Percentiles rank a stretch among this genome's conserved stretches.
These are phyloP conservation scores for Hetaerina americana DNA, from an alignment of 1,140 invertebrate species.

Conservation along the genomic window DNA sequence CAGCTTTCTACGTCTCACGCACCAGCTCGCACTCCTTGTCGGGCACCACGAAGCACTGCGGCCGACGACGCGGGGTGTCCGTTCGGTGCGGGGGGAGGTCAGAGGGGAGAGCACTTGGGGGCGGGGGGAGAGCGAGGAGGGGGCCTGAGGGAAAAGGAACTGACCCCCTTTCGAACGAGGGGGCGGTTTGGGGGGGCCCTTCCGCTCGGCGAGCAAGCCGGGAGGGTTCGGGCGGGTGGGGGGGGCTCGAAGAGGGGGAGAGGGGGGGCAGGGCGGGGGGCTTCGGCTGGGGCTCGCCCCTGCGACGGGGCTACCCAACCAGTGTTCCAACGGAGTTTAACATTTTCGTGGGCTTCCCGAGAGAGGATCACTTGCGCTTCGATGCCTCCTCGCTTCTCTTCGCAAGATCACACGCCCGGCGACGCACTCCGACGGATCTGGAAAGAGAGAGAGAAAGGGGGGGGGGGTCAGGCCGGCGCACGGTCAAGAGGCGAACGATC, in stretches of 20 bases:
- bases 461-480: not conserved
- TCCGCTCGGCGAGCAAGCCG: not conserved
- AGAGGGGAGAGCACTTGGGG: not conserved
- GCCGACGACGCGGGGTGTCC: not conserved
- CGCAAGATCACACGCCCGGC: not conserved
- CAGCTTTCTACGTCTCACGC: not conserved
- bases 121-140: not conserved
- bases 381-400: not conserved
- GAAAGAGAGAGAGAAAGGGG: not conserved
- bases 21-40: not conserved
- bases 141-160: not conserved
- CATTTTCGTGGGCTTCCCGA: not conserved
- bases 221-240: not conserved
- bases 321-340: not conserved
- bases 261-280: not conserved
- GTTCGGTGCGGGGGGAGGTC: not conserved
- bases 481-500: not conserved
- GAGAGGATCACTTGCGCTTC: not conserved
- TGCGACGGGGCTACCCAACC: not conserved
- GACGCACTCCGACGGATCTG: not conserved
- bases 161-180: not conserved
- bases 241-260: no score
- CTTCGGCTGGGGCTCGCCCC: not conserved
- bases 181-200: not conserved
- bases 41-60: not conserved